Evolutionary conservation across 2,113 vertebrate species (phyloP).

Genomic region (Lanius collurio): DNA sequence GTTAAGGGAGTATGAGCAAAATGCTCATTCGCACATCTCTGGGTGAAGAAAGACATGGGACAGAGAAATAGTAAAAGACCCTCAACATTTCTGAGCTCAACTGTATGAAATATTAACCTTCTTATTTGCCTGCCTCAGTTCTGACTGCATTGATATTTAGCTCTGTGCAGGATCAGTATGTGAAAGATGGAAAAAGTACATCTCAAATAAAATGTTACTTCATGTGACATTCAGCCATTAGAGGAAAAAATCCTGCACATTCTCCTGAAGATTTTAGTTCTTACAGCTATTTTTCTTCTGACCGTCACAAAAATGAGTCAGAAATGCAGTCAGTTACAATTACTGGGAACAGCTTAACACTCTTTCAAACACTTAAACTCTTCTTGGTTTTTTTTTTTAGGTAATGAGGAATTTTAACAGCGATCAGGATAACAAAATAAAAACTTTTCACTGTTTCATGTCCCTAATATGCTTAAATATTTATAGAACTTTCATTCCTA

Average conservation of each 20-base stretch:
- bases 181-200: conserved; percentile 3
- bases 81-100: not conserved
- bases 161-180: not conserved
- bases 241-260: conserved; percentile 1
- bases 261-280: conserved; percentile 23
- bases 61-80: not conserved
- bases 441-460: not conserved
- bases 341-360: conserved; percentile 15
- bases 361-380: not conserved
- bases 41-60: not conserved
- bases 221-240: not conserved
- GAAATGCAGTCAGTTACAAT: conserved; percentile 33
- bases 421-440: not conserved
- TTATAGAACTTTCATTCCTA: not conserved
- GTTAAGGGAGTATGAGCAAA: not conserved
- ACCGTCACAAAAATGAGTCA: conserved; percentile 18
- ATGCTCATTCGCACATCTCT: not conserved
- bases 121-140: not conserved
- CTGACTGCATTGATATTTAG: not conserved
- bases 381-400: not conserved
- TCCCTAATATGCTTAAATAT: not conserved
- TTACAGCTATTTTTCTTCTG: conserved; percentile 25
- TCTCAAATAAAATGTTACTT: conserved; percentile 17
- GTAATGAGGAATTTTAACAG: not conserved
- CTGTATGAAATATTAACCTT: not conserved